phyloP scores from a whole-genome alignment of 2,888 invertebrate genomes.

The Chorisops tibialis region DNA sequence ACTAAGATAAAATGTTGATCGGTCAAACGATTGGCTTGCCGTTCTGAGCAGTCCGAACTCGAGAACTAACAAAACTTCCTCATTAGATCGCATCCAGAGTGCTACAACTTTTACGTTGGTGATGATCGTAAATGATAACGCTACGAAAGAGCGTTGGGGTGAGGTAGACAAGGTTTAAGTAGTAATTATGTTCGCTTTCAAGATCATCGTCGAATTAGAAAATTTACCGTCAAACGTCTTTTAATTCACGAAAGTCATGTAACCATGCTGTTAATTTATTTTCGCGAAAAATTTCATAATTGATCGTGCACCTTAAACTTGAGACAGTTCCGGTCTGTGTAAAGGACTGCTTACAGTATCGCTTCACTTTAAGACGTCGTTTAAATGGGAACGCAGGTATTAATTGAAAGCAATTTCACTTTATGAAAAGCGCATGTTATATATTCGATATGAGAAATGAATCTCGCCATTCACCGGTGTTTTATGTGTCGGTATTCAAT shows the following conservation, averaged over 20 bases:
- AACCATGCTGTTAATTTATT: neutral
- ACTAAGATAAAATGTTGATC: no score
- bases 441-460: no score
- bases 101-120: neutral
- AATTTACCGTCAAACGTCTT: conserved; percentile 11
- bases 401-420: no score
- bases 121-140: neutral
- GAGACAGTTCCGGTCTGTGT: neutral
- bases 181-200: conserved; percentile 23
- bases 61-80: conserved; percentile 21
- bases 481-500: no score
- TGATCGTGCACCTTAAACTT: conserved; percentile 16
- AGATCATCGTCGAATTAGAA: conserved; percentile 22
- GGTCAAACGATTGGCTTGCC: no score
- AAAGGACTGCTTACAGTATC: no score
- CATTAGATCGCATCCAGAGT: conserved; percentile 6
- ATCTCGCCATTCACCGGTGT: no score
- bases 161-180: conserved; percentile 18
- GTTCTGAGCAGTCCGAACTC: neutral
- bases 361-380: no score
- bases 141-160: conserved; percentile 20
- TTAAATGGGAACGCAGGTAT: no score
- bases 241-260: neutral
- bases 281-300: conserved; percentile 8
- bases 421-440: no score